Evolutionary conservation across 2,797 vertebrate genomes (phyloP), one percentile per base, ranked within the genome.

Genomic region (Lutra lutra): DNA sequence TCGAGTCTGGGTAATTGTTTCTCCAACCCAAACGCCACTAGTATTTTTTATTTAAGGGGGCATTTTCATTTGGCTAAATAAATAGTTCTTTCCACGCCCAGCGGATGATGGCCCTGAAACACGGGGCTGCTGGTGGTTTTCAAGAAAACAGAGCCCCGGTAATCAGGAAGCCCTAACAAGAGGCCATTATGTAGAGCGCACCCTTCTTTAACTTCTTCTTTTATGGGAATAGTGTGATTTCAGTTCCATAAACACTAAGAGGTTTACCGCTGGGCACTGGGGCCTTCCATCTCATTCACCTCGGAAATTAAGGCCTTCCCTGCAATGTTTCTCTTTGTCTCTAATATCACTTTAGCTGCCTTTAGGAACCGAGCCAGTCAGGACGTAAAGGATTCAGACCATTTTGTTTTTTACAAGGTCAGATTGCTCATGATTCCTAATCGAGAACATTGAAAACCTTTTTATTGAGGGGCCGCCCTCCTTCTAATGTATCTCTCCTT

Each of bases 241-340:
- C 97, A 98, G 58, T 98, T 98, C 98, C 98, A 98, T 98, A 98
- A 98, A 98, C 98, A 98, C 98, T 98, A 97, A 98, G 98, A 98
- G 98, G 97, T 98, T 98, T 97, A 98, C 98, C 4, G 92, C 98
- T 98, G 98, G 94, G 98, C 98, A 95, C 98, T 3, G 82, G 97
- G 97, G 98, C 98, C 95, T 98, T 98, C 93, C 91, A 97, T 94
- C 96, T 98, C 98, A 84, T 98, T 99, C 98, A 98, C 98, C 98
- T 98, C 68, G 46, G 97, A 98, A 98, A 96, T 98, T 98, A 98
- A 98, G 97, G 96, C 91, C 82, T 94, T 96, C 95, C 94, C 96
- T 93, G 64, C 0, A 7, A 95, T 97, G 97, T 86, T 97, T 97
- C 85, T 93, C 92, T 98, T 98, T 98, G 97, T 98, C 93, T 97